phyloP scores from a whole-genome alignment of 2,888 invertebrate genomes.

The Malacosoma neustria region DNA sequence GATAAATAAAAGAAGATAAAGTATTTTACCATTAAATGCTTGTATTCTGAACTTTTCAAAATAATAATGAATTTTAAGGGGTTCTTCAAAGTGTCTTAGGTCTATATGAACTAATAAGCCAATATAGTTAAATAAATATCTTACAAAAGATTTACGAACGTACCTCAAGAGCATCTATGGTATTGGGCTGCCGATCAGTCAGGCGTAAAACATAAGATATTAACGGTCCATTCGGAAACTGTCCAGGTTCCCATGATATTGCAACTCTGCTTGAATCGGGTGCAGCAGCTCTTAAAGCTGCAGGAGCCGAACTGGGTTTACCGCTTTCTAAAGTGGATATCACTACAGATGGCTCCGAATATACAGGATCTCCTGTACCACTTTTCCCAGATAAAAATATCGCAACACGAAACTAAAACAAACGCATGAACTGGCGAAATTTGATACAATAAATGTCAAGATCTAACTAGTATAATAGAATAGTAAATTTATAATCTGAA shows the following conservation, averaged over 20 bases:
- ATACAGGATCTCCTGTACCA: constrained; percentile 80
- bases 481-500: no score
- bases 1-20: no score
- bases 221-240: constrained; percentile 90
- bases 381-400: constrained; percentile 82
- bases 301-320: constrained; percentile 84
- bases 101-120: no score
- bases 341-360: constrained; percentile 84
- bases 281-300: constrained; percentile 83
- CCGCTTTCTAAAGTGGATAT: constrained; percentile 85
- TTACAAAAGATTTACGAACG: no score
- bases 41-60: no score
- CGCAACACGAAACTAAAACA: constrained; percentile 87
- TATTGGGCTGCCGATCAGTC: constrained; percentile 70
- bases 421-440: no score
- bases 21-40: no score
- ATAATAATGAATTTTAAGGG: no score
- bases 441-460: no score
- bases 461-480: no score
- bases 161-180: constrained; percentile 80
- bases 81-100: no score
- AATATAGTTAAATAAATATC: no score
- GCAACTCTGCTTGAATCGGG: constrained; percentile 89
- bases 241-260: constrained; percentile 91
- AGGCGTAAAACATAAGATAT: constrained; percentile 89